These are phyloP conservation scores for Acanthis flammea DNA, from an alignment of 2,797 vertebrate species.

Conservation along the genomic window DNA sequence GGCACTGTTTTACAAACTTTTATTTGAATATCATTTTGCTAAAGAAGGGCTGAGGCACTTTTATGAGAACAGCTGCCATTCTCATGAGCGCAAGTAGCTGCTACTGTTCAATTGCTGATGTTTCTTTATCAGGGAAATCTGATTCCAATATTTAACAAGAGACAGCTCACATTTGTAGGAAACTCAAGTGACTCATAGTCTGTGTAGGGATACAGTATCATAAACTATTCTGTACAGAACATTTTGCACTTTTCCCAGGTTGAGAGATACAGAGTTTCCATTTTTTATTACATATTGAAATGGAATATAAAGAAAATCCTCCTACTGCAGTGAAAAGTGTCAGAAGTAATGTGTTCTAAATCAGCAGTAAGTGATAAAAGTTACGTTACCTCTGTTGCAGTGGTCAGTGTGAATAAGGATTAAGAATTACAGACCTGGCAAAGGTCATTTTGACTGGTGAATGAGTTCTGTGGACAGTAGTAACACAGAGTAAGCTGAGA, in stretches of 20 bases:
- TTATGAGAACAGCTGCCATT: conserved; percentile 18
- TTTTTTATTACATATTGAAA: conserved; percentile 7
- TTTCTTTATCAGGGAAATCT: conserved; percentile 15
- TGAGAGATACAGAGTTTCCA: background rate
- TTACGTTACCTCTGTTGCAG: background rate
- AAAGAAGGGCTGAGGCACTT: background rate
- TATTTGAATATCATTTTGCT: background rate
- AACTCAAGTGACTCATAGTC: background rate
- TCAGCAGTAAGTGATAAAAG: background rate
- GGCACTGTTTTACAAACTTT: background rate
- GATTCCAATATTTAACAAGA: conserved; percentile 7
- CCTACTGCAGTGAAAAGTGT: background rate
- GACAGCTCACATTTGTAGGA: background rate
- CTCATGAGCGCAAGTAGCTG: background rate
- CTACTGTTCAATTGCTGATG: background rate
- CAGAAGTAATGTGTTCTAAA: background rate
- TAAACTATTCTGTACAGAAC: background rate
- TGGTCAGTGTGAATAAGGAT: background rate
- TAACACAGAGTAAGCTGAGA: background rate
- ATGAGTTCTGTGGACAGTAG: background rate
- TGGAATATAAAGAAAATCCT: background rate
- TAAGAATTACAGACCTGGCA: background rate
- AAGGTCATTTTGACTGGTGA: background rate
- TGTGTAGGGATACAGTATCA: background rate
- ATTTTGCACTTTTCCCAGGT: background rate